A percentile compares a stretch with the other conserved stretches of the same genome.
Evolutionary conservation across 2,888 invertebrate species (phyloP).

Genomic region (Salpingus planirostris): DNA sequence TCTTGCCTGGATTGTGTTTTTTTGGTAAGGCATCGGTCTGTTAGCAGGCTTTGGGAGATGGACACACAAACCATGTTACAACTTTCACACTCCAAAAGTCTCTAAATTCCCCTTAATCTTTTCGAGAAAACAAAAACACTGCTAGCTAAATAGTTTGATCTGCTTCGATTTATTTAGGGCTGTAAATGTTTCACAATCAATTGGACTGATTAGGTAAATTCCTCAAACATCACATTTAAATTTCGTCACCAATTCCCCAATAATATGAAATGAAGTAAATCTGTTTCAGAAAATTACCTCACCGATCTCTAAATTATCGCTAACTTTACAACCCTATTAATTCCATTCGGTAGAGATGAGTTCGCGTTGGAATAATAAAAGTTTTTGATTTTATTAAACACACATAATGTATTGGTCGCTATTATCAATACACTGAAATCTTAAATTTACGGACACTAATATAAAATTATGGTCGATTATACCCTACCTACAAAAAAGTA

Average conservation of each 20-base stretch:
- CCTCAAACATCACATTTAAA: too few relatives aligned
- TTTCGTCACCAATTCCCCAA: too few relatives aligned
- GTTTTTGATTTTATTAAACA: slow-evolving; percentile 11
- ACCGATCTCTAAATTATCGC: too few relatives aligned
- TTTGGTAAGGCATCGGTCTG: slow-evolving; percentile 37
- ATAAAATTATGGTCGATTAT: slow-evolving; percentile 16
- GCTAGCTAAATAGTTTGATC: too few relatives aligned
- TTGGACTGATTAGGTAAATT: too few relatives aligned
- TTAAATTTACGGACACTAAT: slow-evolving; percentile 16
- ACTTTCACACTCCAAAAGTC: slow-evolving; percentile 23
- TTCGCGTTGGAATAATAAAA: background rate
- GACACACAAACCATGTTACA: slow-evolving; percentile 34
- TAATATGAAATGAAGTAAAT: too few relatives aligned
- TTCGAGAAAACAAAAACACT: too few relatives aligned
- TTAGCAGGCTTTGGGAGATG: slow-evolving; percentile 37
- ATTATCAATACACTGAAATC: slow-evolving; percentile 15
- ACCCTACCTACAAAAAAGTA: slow-evolving; percentile 11
- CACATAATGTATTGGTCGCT: slow-evolving; percentile 20
- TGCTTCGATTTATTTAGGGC: too few relatives aligned
- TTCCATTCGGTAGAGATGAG: too few relatives aligned
- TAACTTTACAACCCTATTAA: too few relatives aligned
- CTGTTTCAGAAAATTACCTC: too few relatives aligned
- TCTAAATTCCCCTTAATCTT: background rate
- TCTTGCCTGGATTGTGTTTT: slow-evolving; percentile 34
- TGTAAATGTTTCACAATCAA: too few relatives aligned